Evolutionary conservation across 2,888 invertebrate species (phyloP), one percentile per base, ranked within the genome.

Genomic region (Phaonia tiefii): DNA sequence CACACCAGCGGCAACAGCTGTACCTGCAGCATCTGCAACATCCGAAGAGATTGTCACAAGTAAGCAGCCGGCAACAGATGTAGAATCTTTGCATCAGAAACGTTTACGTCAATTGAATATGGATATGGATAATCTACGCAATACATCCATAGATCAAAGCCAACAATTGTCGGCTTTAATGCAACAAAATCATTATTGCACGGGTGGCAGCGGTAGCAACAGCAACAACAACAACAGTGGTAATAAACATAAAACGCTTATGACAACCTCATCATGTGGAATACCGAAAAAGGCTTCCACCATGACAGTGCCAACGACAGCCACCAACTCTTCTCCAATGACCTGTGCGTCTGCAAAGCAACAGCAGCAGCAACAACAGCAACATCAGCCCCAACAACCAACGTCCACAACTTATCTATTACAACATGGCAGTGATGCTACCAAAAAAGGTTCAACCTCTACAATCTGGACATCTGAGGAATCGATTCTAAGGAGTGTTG

Each of bases 401-500:
- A 66, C 75, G 83, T 49, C 88, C 75, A 83, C 83, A 83, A 85
- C 85, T 80, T 88, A 87, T 84, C 85, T 83, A 79, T 81, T 89
- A 84, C n/a, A n/a, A n/a, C 86, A 86, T 56, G 83, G 85, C 84
- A 83, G 83, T 83, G 90, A 90, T 87, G 85, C 88, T 82, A 88
- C 89, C 88, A 89, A 90, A 89, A 90, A 90, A 89, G 90, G 90
- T 84, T 90, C 91, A 82, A 89, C 90, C 75, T 90, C 90, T 82
- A 90, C 89, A 78, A 89, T 90, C 84, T 91, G 91, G 91, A 91
- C 90, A 83, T 91, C 91, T 72, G 91, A 91, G 83, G 91, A 91
- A 85, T 91, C 91, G 69, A 90, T 91, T 84, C 83, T 91, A 84
- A 88, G 90, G 84, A 90, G 90, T 86, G 89, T 88, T 86, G 89